Evolutionary conservation across 1,140 invertebrate genomes (phyloP).

Genomic region (Mya arenaria): DNA sequence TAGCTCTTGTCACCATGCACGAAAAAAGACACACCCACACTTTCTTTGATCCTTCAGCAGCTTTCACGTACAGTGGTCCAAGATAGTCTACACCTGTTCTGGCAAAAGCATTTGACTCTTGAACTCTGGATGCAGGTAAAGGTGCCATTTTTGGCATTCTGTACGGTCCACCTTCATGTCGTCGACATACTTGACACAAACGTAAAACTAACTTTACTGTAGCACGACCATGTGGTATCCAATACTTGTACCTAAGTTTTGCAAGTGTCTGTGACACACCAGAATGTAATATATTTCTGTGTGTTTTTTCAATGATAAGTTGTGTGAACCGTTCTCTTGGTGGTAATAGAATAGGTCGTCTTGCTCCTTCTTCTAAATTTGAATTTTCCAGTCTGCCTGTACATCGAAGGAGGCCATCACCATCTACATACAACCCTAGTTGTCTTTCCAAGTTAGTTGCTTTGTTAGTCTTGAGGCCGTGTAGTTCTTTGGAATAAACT

Average conservation of each 20-base stretch:
- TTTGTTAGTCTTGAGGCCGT: too few species aligned
- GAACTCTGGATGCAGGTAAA: background rate
- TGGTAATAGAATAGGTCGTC: conserved; percentile 13
- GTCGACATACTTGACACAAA: background rate
- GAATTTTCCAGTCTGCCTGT: conserved; percentile 7
- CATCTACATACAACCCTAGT: background rate
- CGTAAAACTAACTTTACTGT: background rate
- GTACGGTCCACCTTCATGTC: background rate
- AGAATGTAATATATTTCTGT: background rate
- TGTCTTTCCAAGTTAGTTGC: too few species aligned
- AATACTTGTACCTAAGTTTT: background rate
- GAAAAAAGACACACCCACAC: conserved; percentile 27
- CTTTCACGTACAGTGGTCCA: background rate
- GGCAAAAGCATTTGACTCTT: background rate
- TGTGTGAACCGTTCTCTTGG: too few species aligned
- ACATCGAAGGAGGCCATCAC: background rate
- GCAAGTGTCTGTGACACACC: background rate
- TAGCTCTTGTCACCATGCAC: conserved; percentile 14
- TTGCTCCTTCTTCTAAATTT: background rate
- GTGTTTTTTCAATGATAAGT: background rate
- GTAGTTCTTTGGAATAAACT: too few species aligned
- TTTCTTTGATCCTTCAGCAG: background rate
- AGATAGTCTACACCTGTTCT: background rate
- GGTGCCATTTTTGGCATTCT: background rate
- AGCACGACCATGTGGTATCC: conserved; percentile 14